Evolutionary conservation across 1,140 invertebrate species (phyloP), one percentile per base, ranked within the genome.

Genomic region (Hydropsyche tenuis): DNA sequence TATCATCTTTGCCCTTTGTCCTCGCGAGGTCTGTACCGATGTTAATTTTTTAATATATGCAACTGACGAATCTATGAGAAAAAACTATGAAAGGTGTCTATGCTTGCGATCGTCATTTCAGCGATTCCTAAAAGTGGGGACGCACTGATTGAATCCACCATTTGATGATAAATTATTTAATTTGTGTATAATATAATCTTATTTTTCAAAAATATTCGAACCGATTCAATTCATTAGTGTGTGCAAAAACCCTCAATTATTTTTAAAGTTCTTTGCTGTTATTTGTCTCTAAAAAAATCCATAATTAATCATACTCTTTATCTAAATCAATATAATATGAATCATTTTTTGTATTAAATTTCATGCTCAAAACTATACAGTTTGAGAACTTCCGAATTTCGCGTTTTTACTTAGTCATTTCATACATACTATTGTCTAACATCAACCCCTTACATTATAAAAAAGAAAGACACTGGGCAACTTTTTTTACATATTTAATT

Each of bases 21-120:
- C 68, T 56, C 42, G 16, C 14, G 20, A 18, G 27, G 25, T 64
- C n/a, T 3, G 42, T 37, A 1, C 18, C 23, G 53, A 73, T 73
- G 72, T 73, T 73, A 73, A 73, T 73, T 73, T 73, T 73, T 73
- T 73, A 73, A 73, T 73, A 69, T 73, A 73, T 73, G 63, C 72
- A 73, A 66, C 12, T 48, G 53, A 46, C n/a, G 69, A 60, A 73
- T 73, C 71, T 73, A 73, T 73, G 71, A 73, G 71, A 73, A 73
- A 73, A 72, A 72, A 60, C 56, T 14, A 30, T 68, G 65, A 72
- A 72, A 62, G 69, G 51, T 60, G 51, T 72, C 42, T 60, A n/a
- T 43, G 14, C 18, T 18, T 43, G 27, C 30, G 20, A 1, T 18
- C 4, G 22, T 60, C 11, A 20, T 1, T 20, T 20, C 14, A 53